phyloP scores from a whole-genome alignment of 2,797 vertebrate genomes.

The Siniperca scherzeri region DNA sequence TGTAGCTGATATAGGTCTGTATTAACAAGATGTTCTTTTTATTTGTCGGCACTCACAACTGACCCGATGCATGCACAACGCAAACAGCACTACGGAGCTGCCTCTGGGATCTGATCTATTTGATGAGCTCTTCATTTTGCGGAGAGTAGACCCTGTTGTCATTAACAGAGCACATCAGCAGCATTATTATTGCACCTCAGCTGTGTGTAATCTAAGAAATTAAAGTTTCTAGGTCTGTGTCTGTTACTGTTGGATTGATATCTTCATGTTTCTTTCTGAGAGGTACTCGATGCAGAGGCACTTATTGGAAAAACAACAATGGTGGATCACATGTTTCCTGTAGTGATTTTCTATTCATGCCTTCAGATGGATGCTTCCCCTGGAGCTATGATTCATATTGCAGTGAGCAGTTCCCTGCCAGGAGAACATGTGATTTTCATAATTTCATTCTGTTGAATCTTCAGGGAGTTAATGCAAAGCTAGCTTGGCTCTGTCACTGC shows the following conservation, averaged over 20 bases:
- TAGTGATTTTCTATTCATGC: constrained; percentile 40
- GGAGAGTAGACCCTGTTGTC: constrained; percentile 7
- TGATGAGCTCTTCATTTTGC: constrained; percentile 46
- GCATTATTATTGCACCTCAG: constrained; percentile 14
- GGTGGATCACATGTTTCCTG: constrained; percentile 20
- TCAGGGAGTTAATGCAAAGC: constrained; percentile 33
- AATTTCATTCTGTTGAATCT: constrained; percentile 47
- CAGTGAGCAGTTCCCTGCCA: constrained; percentile 29
- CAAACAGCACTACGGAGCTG: constrained; percentile 28
- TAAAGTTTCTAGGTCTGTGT: constrained; percentile 24
- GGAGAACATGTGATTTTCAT: constrained; percentile 43
- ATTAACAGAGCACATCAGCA: constrained; percentile 29
- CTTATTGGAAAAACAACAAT: constrained; percentile 56
- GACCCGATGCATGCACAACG: constrained; percentile 28
- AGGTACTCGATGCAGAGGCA: constrained; percentile 17
- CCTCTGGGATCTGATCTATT: constrained; percentile 39
- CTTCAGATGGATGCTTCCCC: constrained; percentile 33
- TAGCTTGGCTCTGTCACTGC: constrained; percentile 11
- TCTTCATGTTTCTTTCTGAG: constrained; percentile 29
- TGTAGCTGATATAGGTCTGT: constrained; percentile 26
- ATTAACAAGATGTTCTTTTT: constrained; percentile 25
- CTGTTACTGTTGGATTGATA: constrained; percentile 36
- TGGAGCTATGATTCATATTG: constrained; percentile 43
- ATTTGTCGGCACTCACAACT: constrained; percentile 19
- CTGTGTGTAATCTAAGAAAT: constrained; percentile 30